Evolutionary conservation across 2,113 vertebrate genomes (phyloP), one percentile per base, ranked within the genome.

Genomic region (Lutjanus erythropterus): DNA sequence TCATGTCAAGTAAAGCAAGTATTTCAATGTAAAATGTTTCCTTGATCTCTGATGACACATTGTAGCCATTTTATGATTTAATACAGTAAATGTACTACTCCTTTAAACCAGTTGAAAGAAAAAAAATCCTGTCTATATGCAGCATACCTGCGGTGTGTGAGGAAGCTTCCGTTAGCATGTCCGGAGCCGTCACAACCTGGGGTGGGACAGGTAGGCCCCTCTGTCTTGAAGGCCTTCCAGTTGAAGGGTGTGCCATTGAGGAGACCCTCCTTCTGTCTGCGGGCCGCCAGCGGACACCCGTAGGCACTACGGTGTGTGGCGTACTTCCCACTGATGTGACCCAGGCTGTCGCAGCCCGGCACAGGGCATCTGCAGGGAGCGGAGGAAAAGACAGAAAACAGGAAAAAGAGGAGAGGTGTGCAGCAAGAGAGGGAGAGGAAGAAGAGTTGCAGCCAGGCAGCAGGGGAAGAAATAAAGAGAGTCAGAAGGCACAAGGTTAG

Each of bases 261-360:
- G 0, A 97, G 94, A 0, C 97, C 97, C 88, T 99, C 98, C 81
- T 99, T 99, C 94, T 99, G 98, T 78, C 98, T 92, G 78, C 97
- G 97, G 33, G 98, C 97, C 0, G 97, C 98, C 55, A 99, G 92
- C 0, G 98, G 98, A 39, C 98, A 99, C 9, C 98, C 98, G 0
- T 98, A 99, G 0, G 98, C 98, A 15, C 98, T 99, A n/a, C 98
- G 97, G 89, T 99, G 98, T 0, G 98, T 99, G 52, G 98, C 97
- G 0, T 99, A 99, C 89, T 99, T 99, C 59, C 98, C 98, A 0
- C 98, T 99, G 90, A 99, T 99, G 92, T 99, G 98, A 56, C 98
- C 98, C 5, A 99, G 95, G 62, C 98, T 98, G 84, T 98, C 97
- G 0, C 98, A 99, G 55, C 98, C 98, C 0, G 97, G 97, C 75